A percentile compares a stretch with the other conserved stretches of the same genome.
These are phyloP conservation scores for Synaphobranchus kaupii DNA, from an alignment of 2,797 vertebrate species.

Conservation along the genomic window DNA sequence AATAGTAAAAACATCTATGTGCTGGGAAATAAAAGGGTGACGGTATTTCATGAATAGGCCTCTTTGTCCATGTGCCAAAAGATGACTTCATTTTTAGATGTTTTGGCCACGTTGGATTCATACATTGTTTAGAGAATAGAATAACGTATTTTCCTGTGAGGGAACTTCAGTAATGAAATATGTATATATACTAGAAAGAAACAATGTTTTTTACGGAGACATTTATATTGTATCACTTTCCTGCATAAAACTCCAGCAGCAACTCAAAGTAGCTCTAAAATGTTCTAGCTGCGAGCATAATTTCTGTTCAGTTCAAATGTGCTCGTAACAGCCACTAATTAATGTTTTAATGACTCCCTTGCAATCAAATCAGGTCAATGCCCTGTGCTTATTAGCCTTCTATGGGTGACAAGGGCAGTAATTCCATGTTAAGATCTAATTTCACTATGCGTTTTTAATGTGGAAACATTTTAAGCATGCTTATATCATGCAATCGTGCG, in stretches of 20 bases:
- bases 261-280: neutral
- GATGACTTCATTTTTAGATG: neutral
- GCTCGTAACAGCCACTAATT: constrained; percentile 54
- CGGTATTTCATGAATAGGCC: neutral
- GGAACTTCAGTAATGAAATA: neutral
- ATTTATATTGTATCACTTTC: constrained; percentile 3
- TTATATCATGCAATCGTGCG: neutral
- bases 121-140: neutral
- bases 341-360: constrained; percentile 53
- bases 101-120: neutral
- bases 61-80: neutral
- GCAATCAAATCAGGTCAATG: constrained; percentile 61
- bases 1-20: neutral
- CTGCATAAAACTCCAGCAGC: neutral
- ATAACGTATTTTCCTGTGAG: too few species aligned
- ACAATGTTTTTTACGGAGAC: neutral
- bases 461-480: neutral
- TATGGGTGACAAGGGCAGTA: constrained; percentile 53
- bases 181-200: neutral
- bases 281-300: constrained; percentile 40
- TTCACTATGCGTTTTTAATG: neutral
- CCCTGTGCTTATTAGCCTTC: constrained; percentile 49
- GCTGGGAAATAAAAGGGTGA: neutral
- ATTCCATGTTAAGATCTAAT: constrained; percentile 40
- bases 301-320: constrained; percentile 44